These are phyloP conservation scores for Edolisoma coerulescens DNA, from an alignment of 2,113 vertebrate species.

Conservation along the genomic window DNA sequence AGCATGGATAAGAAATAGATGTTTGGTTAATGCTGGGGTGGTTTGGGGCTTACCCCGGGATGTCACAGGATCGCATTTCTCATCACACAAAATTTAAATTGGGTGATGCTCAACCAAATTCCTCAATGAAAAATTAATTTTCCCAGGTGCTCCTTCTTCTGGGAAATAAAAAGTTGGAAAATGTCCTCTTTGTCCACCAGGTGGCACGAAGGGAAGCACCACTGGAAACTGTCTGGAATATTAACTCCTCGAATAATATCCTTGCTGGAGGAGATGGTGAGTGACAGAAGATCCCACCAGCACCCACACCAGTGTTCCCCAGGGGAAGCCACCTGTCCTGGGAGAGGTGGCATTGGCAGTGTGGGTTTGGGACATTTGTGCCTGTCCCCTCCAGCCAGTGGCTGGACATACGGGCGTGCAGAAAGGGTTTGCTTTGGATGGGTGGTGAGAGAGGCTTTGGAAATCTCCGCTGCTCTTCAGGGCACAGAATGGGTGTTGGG, in stretches of 20 bases:
- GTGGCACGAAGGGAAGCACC: slow-evolving; percentile 35
- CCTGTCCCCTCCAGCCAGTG: not conserved
- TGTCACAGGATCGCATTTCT: fast-evolving
- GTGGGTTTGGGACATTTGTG: not conserved
- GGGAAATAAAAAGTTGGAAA: not conserved
- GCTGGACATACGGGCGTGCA: fast-evolving
- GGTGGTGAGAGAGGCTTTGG: not conserved
- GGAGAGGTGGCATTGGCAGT: not conserved
- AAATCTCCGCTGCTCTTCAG: fast-evolving
- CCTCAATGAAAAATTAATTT: not conserved
- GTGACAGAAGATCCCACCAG: not conserved
- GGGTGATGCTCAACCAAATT: not conserved
- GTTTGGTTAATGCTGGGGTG: not conserved
- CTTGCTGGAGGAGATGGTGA: not conserved
- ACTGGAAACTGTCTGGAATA: not conserved
- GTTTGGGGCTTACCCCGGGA: fast-evolving
- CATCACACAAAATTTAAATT: fast-evolving
- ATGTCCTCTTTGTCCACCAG: slow-evolving; percentile 44
- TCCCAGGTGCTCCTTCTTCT: not conserved
- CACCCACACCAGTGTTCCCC: fast-evolving
- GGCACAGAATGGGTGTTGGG: not conserved
- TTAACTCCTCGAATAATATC: not conserved
- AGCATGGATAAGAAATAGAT: not conserved
- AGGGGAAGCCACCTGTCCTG: not conserved
- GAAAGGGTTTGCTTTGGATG: not conserved